phyloP scores from a whole-genome alignment of 2,113 vertebrate species.

The Zosterops hypoxanthus region DNA sequence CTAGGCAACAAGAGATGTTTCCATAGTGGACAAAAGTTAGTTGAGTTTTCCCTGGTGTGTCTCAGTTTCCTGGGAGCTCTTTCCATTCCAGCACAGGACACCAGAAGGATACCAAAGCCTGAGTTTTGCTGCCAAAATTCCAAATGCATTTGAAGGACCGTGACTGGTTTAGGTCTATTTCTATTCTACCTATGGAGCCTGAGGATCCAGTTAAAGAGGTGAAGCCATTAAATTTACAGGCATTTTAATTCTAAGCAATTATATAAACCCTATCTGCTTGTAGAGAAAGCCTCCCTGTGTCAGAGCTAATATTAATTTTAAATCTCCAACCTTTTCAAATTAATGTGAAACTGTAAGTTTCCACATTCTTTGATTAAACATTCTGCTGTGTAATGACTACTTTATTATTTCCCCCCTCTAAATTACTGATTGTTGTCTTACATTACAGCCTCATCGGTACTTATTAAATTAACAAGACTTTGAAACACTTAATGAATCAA shows the following conservation, averaged over 20 bases:
- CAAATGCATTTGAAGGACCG: not conserved
- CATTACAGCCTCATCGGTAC: conserved; percentile 67
- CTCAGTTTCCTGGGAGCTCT: not conserved
- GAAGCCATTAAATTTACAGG: conserved; percentile 33
- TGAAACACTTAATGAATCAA: conserved; percentile 74
- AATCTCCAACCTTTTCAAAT: conserved; percentile 64
- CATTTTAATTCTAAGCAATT: conserved; percentile 60
- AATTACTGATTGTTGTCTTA: conserved; percentile 78
- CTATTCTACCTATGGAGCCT: not conserved
- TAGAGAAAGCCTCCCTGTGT: conserved; percentile 32
- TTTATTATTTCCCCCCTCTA: conserved; percentile 65
- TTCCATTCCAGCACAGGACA: not conserved
- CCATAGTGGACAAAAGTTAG: not conserved
- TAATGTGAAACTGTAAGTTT: conserved; percentile 60
- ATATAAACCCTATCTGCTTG: conserved; percentile 41
- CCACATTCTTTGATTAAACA: conserved; percentile 72
- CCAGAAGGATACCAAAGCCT: not conserved
- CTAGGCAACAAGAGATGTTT: not conserved
- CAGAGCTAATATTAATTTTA: conserved; percentile 58
- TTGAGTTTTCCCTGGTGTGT: not conserved
- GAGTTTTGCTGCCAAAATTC: not conserved
- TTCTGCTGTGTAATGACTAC: conserved; percentile 72
- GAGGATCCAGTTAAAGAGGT: conserved; percentile 11
- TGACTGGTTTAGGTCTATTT: not conserved
- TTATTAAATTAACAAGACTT: conserved; percentile 77